phyloP scores from a whole-genome alignment of 2,888 invertebrate species.

The Tillus elongatus region DNA sequence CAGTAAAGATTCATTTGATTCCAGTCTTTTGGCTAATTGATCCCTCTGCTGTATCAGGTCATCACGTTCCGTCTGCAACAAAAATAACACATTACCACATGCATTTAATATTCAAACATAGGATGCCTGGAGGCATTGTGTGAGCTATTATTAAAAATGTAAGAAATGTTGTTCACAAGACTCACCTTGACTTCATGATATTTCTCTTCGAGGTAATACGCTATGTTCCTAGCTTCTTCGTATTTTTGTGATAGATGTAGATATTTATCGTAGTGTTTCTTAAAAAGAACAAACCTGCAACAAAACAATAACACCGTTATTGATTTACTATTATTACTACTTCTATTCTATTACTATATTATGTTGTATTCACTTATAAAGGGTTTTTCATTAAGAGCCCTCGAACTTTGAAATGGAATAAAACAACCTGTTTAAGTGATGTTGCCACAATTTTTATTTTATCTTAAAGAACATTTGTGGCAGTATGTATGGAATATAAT shows the following conservation, averaged over 20 bases:
- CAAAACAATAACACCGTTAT: no score
- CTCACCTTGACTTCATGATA: constrained; percentile 56
- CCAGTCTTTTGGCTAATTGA: constrained; percentile 45
- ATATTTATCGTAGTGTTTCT: constrained; percentile 55
- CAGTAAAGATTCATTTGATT: constrained; percentile 48
- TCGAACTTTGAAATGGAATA: no score
- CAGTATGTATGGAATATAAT: no score
- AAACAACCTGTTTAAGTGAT: no score
- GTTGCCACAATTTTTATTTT: no score
- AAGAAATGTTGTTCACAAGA: no score
- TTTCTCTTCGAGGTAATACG: constrained; percentile 54
- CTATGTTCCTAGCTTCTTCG: constrained; percentile 52
- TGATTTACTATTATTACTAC: no score
- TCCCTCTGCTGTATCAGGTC: constrained; percentile 46
- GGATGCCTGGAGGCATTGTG: no score
- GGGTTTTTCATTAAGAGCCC: no score
- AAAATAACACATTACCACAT: neutral
- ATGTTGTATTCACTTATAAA: no score
- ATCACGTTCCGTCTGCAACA: constrained; percentile 49
- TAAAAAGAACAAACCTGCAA: constrained; percentile 53
- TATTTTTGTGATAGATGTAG: constrained; percentile 52
- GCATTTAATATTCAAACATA: neutral
- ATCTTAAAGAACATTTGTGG: no score
- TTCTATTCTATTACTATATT: no score
- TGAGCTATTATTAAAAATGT: neutral